These are phyloP conservation scores for Channa striata DNA, from an alignment of 2,797 vertebrate species.

Conservation along the genomic window DNA sequence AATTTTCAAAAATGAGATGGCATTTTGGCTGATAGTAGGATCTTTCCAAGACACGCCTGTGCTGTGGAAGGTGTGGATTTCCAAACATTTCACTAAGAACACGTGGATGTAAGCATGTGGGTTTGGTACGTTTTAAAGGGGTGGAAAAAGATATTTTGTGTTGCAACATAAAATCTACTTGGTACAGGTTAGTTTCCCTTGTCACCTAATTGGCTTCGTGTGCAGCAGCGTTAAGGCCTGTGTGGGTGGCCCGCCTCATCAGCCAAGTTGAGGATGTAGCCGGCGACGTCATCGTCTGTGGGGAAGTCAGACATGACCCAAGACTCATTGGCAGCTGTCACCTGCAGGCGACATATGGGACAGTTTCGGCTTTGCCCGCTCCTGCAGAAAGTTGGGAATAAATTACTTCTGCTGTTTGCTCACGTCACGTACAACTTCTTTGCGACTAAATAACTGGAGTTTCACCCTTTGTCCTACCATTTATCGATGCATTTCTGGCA, in stretches of 20 bases:
- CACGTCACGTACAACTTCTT: too few species aligned
- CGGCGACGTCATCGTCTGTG: conserved; percentile 94
- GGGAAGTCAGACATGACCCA: conserved; percentile 98
- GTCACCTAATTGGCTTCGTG: conserved; percentile 12
- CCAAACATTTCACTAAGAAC: neutral
- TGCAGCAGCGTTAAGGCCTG: conserved; percentile 83
- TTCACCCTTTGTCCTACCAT: conserved; percentile 84
- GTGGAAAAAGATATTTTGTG: conserved; percentile 16
- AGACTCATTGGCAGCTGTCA: conserved; percentile 93
- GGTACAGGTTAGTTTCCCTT: conserved; percentile 3
- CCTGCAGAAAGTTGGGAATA: conserved; percentile 76
- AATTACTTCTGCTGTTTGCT: neutral
- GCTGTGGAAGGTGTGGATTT: neutral
- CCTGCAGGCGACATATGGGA: conserved; percentile 95
- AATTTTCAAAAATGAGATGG: too few species aligned
- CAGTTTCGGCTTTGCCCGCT: conserved; percentile 96
- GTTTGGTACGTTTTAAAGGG: neutral
- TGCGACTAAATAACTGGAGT: neutral
- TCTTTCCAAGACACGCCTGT: too few species aligned
- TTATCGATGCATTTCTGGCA: conserved; percentile 99
- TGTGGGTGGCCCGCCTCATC: conserved; percentile 96
- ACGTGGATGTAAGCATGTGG: neutral
- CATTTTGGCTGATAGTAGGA: too few species aligned
- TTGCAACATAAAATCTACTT: conserved; percentile 36
- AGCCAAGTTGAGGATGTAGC: conserved; percentile 96